Base-by-base conservation (phyloP, 23 tunicate species). In the Phallusia fumigata region DNA sequence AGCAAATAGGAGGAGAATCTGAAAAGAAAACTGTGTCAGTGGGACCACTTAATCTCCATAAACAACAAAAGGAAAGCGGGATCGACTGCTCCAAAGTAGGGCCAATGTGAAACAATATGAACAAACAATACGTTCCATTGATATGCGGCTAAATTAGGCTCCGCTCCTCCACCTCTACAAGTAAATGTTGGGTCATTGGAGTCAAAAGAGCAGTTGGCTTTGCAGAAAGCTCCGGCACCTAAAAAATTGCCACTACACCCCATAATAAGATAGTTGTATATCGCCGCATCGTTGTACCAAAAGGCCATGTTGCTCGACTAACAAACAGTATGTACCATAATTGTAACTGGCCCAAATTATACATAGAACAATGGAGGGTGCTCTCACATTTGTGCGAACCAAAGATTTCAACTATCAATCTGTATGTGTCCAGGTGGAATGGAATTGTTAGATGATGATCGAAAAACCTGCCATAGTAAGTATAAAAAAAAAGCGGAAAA, bases 301-400 rank as follows among this genome's bases (percentile, higher is more conserved):
- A n/a, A n/a, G n/a, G n/a, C n/a, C n/a, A n/a, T n/a, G 10, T 40
- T 3, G 8, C 10, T 40, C 47, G 10, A 40, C 10, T 40, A 40
- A 40, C 47, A 40, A 40, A 40, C 5, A 40, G 10, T 40, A 40
- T 40, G 47, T 40, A 40, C 5, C 47, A 40, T 10, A 40, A 40
- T 40, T 40, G 47, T 3, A 40, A 40, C 47, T 10, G 47, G 47
- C 10, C 10, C 5, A 40, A 40, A 5, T 40, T 40, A 40, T 40
- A 10, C 34, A 18, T 13, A 81, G 84, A 40, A 81, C 72, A 81
- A 81, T 30, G 84, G 84, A 13, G 84, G 77, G 3, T 81, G 84
- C 51, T 81, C 84, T 34, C 84, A 81, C 53, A 35, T 65, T 31
- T 81, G 84, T 51, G 33, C 40, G 8, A 33, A 5, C 36, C 77